Base-by-base conservation (phyloP, 1,140 invertebrate species). In the Heliconius hermathena region DNA sequence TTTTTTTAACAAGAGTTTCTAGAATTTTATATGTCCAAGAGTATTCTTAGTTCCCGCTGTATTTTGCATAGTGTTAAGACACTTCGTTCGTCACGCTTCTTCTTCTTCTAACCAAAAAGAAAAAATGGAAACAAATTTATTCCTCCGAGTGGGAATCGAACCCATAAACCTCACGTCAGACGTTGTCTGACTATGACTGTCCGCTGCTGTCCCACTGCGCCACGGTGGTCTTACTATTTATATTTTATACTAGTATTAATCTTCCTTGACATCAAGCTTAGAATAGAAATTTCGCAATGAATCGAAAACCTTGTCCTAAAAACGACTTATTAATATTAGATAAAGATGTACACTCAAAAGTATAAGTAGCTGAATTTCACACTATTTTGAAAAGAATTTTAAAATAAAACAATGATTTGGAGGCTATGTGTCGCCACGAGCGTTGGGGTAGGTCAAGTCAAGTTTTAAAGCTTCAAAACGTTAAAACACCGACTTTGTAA, bases 401-500 rank as follows among this genome's bases (percentile, higher is more conserved):
- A 70, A 71, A n/a, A 1, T 41, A 66, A 71, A 70, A 76, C 60
- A 76, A 76, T 49, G 36, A 46, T 70, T 76, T 70, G 57, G 66
- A 76, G 74, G 74, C 74, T 22, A 18, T 49, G 22, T 18, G 13
- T 33, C 74, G 74, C 74, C 74, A n/a, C 33, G 13, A 66, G 74
- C 38, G 26, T 66, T 66, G 13, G 22, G 60, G 60, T 66, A 66
- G 74, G 74, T 71, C 74, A 76, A 60, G 60, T 70, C 74, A 76
- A 76, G 60, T 46, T 38, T 72, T 38, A 46, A 29, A 72, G 57
- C 46, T n/a, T 75, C 60, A 60, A 71, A 79, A 66, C 13, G 22
- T 8, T 18, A 57, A 78, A 73, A 74, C 41, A 73, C 72, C 52
- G 78, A 46, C 71, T 78, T 60, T 81, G 66, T 75, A 74, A 71